Conservation (phyloP, 1,140 invertebrate genomes). For the Drosophila arawakana region DNA sequence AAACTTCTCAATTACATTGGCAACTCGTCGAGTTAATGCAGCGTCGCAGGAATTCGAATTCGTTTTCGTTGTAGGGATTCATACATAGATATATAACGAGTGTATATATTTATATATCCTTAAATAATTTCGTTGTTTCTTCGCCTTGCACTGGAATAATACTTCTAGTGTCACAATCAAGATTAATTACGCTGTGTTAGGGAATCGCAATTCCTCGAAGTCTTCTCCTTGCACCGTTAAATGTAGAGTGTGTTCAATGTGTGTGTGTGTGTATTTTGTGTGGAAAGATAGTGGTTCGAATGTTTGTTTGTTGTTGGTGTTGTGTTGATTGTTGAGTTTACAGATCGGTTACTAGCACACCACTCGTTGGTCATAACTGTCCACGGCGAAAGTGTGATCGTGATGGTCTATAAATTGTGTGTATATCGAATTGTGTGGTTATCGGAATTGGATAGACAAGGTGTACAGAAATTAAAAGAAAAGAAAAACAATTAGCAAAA, state of each 20-base stretch:
- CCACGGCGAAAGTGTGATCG: slow-evolving; percentile 83
- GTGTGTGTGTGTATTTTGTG: slow-evolving; percentile 30
- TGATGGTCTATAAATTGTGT: slow-evolving; percentile 75
- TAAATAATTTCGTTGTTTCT: slow-evolving; percentile 37
- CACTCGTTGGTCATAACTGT: slow-evolving; percentile 80
- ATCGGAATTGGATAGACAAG: slow-evolving; percentile 30
- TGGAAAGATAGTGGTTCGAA: slow-evolving; percentile 65
- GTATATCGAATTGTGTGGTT: slow-evolving; percentile 22
- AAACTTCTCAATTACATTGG: slow-evolving; percentile 38
- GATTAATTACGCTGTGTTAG: slow-evolving; percentile 51
- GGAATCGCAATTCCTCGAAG: slow-evolving; percentile 32
- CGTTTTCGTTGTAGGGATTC: slow-evolving; percentile 41
- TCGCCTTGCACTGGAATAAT: slow-evolving; percentile 24
- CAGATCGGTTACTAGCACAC: slow-evolving; percentile 82
- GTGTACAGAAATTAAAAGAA: slow-evolving; percentile 80
- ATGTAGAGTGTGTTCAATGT: slow-evolving; percentile 42
- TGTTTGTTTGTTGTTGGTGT: slow-evolving; percentile 40
- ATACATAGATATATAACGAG: slow-evolving; percentile 12
- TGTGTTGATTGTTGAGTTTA: slow-evolving; percentile 48
- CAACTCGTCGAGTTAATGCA: slow-evolving; percentile 31
- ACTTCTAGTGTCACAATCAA: slow-evolving; percentile 47
- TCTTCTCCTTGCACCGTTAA: slow-evolving; percentile 49
- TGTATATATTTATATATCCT: slow-evolving; percentile 28
- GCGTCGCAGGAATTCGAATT: slow-evolving; percentile 46
- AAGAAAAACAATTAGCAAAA: slow-evolving; percentile 81